Base-by-base conservation (phyloP, 2,888 invertebrate genomes). In the Agriopis aurantiaria region DNA sequence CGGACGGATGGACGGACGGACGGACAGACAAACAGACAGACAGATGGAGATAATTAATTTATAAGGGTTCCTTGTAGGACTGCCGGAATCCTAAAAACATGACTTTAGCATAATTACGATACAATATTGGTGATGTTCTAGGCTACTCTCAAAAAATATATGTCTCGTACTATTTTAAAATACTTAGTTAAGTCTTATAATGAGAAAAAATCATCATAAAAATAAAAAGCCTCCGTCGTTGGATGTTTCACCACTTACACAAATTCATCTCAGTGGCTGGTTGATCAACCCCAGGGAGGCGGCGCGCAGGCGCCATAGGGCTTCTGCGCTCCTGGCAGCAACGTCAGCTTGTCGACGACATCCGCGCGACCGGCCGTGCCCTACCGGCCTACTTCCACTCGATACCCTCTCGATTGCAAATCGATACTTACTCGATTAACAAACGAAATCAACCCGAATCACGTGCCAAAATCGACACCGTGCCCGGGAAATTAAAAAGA, bases 261-360 rank as follows among this genome's bases (percentile, higher is more conserved):
- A 80, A 78, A 78, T 77, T 61, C 58, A 75, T 87, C 79, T 76
- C 67, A 74, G 79, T 88, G 87, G 83, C 85, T 87, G 85, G 76
- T 51, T 68, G 74, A 75, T 75, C 73, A 68, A 49, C 69, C 78
- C 81, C 83, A 83, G 88, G 88, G 88, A 83, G 85, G 76, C 74
- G 75, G 82, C 84, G 84, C 91, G 92, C 93, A 89, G 79, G 92
- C 92, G 88, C 87, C 81, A 64, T 83, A 75, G 80, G 86, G 82
- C 85, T 86, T 85, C 88, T 84, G 86, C 90, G 88, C 88, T 85
- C 82, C 75, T 80, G 80, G 84, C 85, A 72, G 81, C 81, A 78
- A 78, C 84, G 84, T 81, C 88, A 90, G 89, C 88, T 82, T 78
- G 80, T 80, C 83, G 83, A 82, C 86, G 88, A 83, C 82, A 81